Percentiles rank a stretch among this genome's conserved stretches.
Evolutionary conservation across 2,113 vertebrate genomes (phyloP).

Genomic region (Suricata suricatta): DNA sequence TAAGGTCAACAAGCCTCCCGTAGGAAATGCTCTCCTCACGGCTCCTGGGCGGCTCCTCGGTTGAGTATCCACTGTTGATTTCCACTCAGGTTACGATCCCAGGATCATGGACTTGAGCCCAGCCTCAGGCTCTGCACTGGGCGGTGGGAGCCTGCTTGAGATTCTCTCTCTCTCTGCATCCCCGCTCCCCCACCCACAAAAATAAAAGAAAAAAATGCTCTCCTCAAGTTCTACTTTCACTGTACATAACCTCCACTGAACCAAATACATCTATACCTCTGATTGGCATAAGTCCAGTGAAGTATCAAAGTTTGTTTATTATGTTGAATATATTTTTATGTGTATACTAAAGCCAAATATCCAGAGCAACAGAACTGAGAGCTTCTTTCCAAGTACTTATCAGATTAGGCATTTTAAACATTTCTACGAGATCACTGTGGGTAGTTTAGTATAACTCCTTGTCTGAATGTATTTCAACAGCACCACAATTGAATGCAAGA

Average conservation of each 20-base stretch:
- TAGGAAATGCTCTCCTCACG: not conserved
- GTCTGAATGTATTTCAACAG: slow-evolving; percentile 31
- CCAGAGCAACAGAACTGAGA: not conserved
- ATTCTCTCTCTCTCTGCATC: too few relatives aligned
- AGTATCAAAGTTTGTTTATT: not conserved
- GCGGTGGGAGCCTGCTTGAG: too few relatives aligned
- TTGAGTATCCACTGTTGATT: too few relatives aligned
- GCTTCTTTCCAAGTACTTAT: not conserved
- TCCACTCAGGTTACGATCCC: too few relatives aligned
- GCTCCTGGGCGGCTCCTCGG: too few relatives aligned
- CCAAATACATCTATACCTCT: not conserved
- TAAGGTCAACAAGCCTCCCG: not conserved
- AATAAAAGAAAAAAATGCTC: too few relatives aligned
- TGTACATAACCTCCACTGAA: not conserved
- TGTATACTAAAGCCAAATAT: slow-evolving; percentile 28
- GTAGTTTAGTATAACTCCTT: slow-evolving; percentile 31
- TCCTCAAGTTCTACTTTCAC: not conserved
- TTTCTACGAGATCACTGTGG: not conserved
- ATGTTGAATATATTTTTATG: not conserved
- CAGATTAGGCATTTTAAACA: slow-evolving; percentile 30
- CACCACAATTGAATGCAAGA: not conserved
- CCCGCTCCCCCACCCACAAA: too few relatives aligned
- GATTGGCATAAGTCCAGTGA: not conserved
- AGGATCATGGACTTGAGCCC: too few relatives aligned
- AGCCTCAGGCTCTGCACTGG: too few relatives aligned